Evolutionary conservation across 1,140 invertebrate species (phyloP).

Genomic region (Charaxes varanes): DNA sequence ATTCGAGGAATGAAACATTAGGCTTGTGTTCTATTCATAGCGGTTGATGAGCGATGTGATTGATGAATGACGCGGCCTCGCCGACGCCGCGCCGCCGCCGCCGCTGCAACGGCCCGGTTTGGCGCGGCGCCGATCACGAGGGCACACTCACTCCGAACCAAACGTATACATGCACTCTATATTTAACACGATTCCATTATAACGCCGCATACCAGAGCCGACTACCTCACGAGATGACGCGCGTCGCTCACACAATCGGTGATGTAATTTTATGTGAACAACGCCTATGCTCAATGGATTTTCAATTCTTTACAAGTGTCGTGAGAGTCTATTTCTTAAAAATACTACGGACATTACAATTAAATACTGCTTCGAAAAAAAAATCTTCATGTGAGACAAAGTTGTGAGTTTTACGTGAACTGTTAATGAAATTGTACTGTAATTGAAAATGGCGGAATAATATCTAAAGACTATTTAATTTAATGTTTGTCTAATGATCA

Average conservation of each 20-base stretch:
- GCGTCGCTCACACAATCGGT: conserved; percentile 28
- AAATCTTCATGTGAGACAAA: too few species aligned
- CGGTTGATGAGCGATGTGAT: conserved; percentile 59
- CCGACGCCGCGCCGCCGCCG: conserved; percentile 30
- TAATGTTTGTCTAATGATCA: too few species aligned
- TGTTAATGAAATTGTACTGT: too few species aligned
- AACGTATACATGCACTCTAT: conserved; percentile 34
- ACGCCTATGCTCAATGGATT: too few species aligned
- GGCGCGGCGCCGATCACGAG: conserved; percentile 61
- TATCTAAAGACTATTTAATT: too few species aligned
- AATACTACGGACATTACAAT: too few species aligned
- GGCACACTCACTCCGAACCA: conserved; percentile 23
- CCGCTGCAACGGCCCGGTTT: conserved; percentile 38
- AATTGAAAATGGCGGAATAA: too few species aligned
- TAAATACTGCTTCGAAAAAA: too few species aligned
- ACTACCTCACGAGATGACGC: conserved; percentile 49
- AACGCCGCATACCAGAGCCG: conserved; percentile 36
- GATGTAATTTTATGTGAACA: conserved; percentile 48
- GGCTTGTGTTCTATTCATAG: conserved; percentile 56
- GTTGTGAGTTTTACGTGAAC: too few species aligned
- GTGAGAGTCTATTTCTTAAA: too few species aligned
- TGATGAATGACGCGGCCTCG: conserved; percentile 66
- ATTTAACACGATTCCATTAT: conserved; percentile 42
- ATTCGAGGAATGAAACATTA: conserved; percentile 60
- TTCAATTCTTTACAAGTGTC: too few species aligned